Base-by-base conservation (phyloP, 2,113 vertebrate genomes). In the Rhynchomys soricoides region DNA sequence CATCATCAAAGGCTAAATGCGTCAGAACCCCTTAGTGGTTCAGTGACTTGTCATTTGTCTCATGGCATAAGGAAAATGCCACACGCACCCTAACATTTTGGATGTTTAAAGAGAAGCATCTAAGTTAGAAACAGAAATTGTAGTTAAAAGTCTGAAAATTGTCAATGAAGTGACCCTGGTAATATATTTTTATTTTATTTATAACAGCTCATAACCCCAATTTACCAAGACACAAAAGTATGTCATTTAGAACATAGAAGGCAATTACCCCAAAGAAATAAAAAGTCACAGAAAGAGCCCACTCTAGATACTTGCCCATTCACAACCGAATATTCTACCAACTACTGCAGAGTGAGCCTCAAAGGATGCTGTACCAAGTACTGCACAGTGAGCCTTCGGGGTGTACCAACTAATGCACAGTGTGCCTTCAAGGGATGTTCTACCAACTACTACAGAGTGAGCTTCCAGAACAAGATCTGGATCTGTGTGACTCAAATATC, bases 181-280 rank as follows among this genome's bases (percentile, higher is more conserved):
- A 89, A 94, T 96, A 89, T 78, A 64, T 64, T 62, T 64, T 45
- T 31, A 59, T 64, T 64, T 85, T 64, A 62, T 43, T 57, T 45
- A 50, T 37, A 52, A 45, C 16, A 82, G 5, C 21, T 37, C 19
- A 79, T 11, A 86, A 87, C 43, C 19, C 26, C 62, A 90, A 68
- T 37, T 66, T 90, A 68, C 90, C 43, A 74, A 19, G 59, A 29
- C 22, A 94, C 29, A 71, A 68, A 87, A 66, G 1, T 50, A 77
- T 43, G 29, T 85, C 24, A 79, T 78, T 93, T 88, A 43, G n/a
- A 88, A 79, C 37, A 85, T 48, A 86, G 34, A 77, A 91, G 86
- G 16, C 43, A 75, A 85, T 95, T 90, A 70, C 64, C 59, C 19
- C 40, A 85, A 95, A 71, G 45, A 59, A 88, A 79, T 17, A 92